Conservation (phyloP, 1,140 invertebrate species). For the Parapsyche elsis region DNA sequence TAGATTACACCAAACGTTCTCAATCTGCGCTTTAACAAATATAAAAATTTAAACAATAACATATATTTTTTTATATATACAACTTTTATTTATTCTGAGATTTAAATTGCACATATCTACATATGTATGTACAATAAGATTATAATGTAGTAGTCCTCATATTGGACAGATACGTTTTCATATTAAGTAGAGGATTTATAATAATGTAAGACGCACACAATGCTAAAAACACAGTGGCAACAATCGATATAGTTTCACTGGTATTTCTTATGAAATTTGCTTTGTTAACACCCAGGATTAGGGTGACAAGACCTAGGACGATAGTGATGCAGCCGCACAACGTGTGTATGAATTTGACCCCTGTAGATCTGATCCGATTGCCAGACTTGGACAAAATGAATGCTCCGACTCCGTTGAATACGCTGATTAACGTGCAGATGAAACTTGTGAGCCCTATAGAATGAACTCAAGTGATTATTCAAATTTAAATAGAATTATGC, state of each 20-base stretch:
- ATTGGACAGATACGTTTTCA: neutral
- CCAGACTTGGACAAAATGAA: neutral
- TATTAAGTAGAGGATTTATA: slow-evolving; percentile 19
- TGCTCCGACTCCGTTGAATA: slow-evolving; percentile 34
- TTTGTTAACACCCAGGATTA: neutral
- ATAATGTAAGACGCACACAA: slow-evolving; percentile 27
- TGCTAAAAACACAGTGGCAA: slow-evolving; percentile 37
- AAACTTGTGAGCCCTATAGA: slow-evolving; percentile 42
- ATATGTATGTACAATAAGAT: too few relatives aligned
- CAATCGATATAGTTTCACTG: neutral
- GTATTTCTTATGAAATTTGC: neutral
- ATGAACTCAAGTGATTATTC: too few relatives aligned
- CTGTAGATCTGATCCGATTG: neutral
- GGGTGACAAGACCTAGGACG: neutral
- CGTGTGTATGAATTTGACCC: neutral
- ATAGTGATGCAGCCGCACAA: neutral
- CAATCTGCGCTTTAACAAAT: too few relatives aligned
- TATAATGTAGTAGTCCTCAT: neutral
- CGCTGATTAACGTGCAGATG: slow-evolving; percentile 40
- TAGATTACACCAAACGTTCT: too few relatives aligned
- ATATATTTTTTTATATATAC: too few relatives aligned
- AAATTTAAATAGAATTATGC: too few relatives aligned
- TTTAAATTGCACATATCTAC: too few relatives aligned
- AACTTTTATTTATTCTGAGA: too few relatives aligned
- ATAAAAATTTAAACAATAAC: too few relatives aligned